Evolutionary conservation across 1,140 invertebrate genomes (phyloP).

Genomic region (Micrasema longulum): DNA sequence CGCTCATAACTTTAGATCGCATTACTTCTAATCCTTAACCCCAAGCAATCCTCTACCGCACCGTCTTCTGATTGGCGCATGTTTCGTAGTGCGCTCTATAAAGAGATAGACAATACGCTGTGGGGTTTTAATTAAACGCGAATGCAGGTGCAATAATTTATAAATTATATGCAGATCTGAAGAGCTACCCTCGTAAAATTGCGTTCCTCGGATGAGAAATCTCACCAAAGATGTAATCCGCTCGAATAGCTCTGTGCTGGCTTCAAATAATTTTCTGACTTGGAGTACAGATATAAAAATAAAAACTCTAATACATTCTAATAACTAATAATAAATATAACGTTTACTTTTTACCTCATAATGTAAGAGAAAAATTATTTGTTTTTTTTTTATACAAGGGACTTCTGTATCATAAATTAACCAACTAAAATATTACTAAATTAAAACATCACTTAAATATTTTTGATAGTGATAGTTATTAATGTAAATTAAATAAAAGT

Average conservation of each 20-base stretch:
- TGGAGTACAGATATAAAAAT: not conserved
- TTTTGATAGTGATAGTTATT: no score
- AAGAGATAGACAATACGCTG: conserved; percentile 44
- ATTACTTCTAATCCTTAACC: conserved; percentile 28
- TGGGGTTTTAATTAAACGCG: conserved; percentile 44
- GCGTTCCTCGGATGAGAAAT: not conserved
- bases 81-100: conserved; percentile 5
- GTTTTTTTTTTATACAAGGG: no score
- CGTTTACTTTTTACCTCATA: no score
- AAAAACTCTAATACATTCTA: not conserved
- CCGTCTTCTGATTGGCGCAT: conserved; percentile 23
- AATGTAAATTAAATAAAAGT: no score
- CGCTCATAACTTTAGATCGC: conserved; percentile 29
- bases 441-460: no score
- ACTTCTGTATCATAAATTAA: no score
- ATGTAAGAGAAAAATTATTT: no score
- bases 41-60: conserved; percentile 6
- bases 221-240: not conserved
- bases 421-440: no score
- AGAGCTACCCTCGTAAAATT: not conserved
- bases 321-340: not conserved
- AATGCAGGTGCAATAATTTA: conserved; percentile 39
- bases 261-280: not conserved
- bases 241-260: not conserved
- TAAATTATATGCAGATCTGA: not conserved